Conservation (phyloP, 1,140 invertebrate species). For the Scaptomyza graminum region DNA sequence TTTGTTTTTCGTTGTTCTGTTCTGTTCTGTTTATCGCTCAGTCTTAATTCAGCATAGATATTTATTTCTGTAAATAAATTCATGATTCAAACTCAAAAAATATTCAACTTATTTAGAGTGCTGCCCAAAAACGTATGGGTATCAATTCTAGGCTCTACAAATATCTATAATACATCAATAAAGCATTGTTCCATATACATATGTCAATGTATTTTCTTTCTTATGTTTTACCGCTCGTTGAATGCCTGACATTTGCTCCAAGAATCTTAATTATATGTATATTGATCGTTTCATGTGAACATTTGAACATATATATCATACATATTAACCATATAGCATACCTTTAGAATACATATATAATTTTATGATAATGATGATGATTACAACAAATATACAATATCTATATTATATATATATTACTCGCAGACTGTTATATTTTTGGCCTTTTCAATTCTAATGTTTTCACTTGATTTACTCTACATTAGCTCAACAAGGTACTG, state of each 20-base stretch:
- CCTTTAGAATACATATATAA: background rate
- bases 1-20: constrained; percentile 33
- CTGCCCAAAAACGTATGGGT: background rate
- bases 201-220: constrained; percentile 16
- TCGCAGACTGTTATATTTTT: constrained; percentile 84
- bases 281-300: constrained; percentile 4
- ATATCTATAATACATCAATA: background rate
- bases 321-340: constrained; percentile 2
- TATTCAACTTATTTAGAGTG: background rate
- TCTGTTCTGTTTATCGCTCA: background rate
- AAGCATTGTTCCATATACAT: constrained; percentile 1
- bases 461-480: constrained; percentile 84
- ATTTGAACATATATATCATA: constrained; percentile 10
- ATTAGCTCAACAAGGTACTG: constrained; percentile 83
- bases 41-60: constrained; percentile 26
- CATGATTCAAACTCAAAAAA: constrained; percentile 3
- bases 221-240: constrained; percentile 25
- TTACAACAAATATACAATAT: constrained; percentile 66
- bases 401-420: constrained; percentile 50
- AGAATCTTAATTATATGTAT: constrained; percentile 25
- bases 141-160: constrained; percentile 6
- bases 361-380: constrained; percentile 38
- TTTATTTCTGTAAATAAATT: constrained; percentile 35
- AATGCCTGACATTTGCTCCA: constrained; percentile 25
- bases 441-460: constrained; percentile 84